phyloP scores from a whole-genome alignment of 2,888 invertebrate genomes.

The Pollenia angustigena region DNA sequence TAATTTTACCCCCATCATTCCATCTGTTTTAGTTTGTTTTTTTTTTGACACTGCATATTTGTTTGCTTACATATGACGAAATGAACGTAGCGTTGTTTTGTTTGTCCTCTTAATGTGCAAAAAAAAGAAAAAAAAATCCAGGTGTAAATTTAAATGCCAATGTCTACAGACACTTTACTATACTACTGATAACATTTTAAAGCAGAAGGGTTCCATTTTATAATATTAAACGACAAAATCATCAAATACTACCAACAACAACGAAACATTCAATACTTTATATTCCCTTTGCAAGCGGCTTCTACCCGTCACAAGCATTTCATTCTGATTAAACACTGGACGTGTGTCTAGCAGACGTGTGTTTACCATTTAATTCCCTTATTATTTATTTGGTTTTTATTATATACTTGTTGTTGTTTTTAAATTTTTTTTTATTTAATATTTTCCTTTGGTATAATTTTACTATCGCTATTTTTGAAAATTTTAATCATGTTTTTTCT shows the following conservation, averaged over 20 bases:
- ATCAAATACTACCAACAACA: conserved; percentile 41
- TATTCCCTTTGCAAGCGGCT: conserved; percentile 1
- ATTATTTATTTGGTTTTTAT: conserved; percentile 59
- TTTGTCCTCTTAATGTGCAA: conserved; percentile 67
- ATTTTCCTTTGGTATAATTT: conserved; percentile 29
- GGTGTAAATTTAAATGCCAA: conserved; percentile 79
- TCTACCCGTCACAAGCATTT: conserved; percentile 18
- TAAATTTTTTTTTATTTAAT: neutral
- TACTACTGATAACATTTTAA: conserved; percentile 32
- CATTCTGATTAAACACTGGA: conserved; percentile 57
- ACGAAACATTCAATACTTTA: conserved; percentile 33
- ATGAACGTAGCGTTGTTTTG: conserved; percentile 27
- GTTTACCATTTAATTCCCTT: conserved; percentile 60
- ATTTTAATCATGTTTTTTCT: conserved; percentile 44
- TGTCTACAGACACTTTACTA: conserved; percentile 31
- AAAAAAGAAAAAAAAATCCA: conserved; percentile 79
- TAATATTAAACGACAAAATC: conserved; percentile 63
- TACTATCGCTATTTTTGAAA: conserved; percentile 3
- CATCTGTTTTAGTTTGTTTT: conserved; percentile 55
- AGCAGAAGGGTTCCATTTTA: conserved; percentile 48
- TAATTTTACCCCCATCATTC: conserved; percentile 55
- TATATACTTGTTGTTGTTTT: conserved; percentile 13
- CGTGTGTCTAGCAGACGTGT: conserved; percentile 71
- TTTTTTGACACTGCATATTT: conserved; percentile 3
- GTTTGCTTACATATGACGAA: conserved; percentile 12